Evolutionary conservation across 2,797 vertebrate genomes (phyloP).

Genomic region (Lindbergichthys nudifrons): DNA sequence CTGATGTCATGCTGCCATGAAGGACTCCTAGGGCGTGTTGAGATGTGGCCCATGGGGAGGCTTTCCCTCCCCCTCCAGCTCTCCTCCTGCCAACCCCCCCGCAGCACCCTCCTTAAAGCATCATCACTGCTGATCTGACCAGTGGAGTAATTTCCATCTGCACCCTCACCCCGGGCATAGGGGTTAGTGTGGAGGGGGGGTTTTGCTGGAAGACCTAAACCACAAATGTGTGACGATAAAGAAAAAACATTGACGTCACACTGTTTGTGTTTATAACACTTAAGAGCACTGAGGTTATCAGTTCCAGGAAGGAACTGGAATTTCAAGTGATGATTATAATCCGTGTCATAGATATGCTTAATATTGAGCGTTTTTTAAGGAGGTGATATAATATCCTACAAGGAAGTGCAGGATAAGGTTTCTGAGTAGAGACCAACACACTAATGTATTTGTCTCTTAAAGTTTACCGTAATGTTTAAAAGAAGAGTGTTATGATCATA

Average conservation of each 20-base stretch:
- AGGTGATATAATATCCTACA: not conserved
- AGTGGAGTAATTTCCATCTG: not conserved
- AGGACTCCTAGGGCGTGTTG: conserved; percentile 39
- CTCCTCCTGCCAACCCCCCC: conserved; percentile 61
- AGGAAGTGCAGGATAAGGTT: conserved; percentile 5
- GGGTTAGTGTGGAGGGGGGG: conserved; percentile 72
- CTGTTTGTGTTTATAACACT: not conserved
- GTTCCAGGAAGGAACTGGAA: conserved; percentile 5
- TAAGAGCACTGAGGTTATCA: not conserved
- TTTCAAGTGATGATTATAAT: conserved; percentile 2
- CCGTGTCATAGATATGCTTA: not conserved
- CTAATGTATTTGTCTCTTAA: not conserved
- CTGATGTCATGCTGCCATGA: conserved; percentile 59
- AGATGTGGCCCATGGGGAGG: conserved; percentile 69
- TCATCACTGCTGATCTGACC: conserved; percentile 17
- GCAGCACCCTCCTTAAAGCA: conserved; percentile 19
- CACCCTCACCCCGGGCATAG: conserved; percentile 55
- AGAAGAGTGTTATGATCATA: not conserved
- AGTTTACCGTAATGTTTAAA: not conserved
- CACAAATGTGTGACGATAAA: not conserved
- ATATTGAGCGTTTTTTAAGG: not conserved
- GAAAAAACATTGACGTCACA: not conserved
- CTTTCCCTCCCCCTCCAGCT: conserved; percentile 63
- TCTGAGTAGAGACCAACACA: not conserved
- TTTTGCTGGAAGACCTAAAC: conserved; percentile 59